These are phyloP conservation scores for Heliconius hewitsoni DNA, from an alignment of 1,140 invertebrate genomes.

Conservation along the genomic window DNA sequence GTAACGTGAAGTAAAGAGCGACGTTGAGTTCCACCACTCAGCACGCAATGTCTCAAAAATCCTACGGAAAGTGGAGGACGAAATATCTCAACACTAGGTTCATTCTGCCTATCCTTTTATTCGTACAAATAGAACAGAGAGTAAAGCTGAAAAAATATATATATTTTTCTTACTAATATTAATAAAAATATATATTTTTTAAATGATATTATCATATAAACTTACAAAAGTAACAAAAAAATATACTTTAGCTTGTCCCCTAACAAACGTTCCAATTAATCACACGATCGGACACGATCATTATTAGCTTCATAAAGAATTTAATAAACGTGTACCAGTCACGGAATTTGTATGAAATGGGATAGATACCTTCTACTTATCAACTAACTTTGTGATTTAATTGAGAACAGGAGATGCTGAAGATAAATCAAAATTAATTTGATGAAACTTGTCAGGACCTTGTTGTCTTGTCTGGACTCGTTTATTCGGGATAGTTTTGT, in stretches of 20 bases:
- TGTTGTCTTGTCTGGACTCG: slow-evolving; percentile 44
- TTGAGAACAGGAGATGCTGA: slow-evolving; percentile 59
- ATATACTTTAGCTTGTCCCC: background rate
- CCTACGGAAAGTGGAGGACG: too few relatives aligned
- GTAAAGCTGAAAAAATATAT: too few relatives aligned
- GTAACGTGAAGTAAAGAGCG: too few relatives aligned
- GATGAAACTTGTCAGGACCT: slow-evolving; percentile 53
- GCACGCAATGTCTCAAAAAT: too few relatives aligned
- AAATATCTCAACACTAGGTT: too few relatives aligned
- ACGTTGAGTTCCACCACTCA: too few relatives aligned
- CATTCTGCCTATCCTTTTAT: too few relatives aligned
- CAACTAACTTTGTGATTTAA: slow-evolving; percentile 65
- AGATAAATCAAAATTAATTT: slow-evolving; percentile 73
- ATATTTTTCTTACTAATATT: background rate
- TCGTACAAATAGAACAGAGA: background rate
- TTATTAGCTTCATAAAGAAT: slow-evolving; percentile 56
- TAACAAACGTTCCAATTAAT: slow-evolving; percentile 32
- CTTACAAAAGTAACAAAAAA: too few relatives aligned
- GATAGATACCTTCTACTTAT: slow-evolving; percentile 64
- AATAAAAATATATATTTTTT: too few relatives aligned
- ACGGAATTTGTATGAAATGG: slow-evolving; percentile 59
- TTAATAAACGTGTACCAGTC: slow-evolving; percentile 59
- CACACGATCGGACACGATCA: slow-evolving; percentile 31
- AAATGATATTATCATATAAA: too few relatives aligned
- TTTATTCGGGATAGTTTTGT: background rate